Percentiles rank a stretch among this genome's conserved stretches.
Evolutionary conservation across 1,140 invertebrate genomes (phyloP).

Genomic region (Anastrepha ludens): DNA sequence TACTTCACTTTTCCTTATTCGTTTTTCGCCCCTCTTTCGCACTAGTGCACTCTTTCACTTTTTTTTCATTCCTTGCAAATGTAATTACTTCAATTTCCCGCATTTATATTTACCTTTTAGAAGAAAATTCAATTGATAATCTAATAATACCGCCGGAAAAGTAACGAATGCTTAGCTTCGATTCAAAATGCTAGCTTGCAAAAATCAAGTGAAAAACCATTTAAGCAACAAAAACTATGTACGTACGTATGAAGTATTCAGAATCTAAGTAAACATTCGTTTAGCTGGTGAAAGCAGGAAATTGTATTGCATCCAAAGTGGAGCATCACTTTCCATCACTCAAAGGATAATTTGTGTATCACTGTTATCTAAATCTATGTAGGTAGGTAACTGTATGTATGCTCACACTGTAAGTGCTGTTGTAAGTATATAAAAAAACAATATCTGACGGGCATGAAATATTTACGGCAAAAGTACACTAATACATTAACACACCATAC

Average conservation of each 20-base stretch:
- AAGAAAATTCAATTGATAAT: slow-evolving; percentile 39
- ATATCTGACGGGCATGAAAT: background rate
- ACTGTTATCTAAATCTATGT: background rate
- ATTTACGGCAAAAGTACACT: background rate
- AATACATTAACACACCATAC: background rate
- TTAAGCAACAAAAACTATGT: background rate
- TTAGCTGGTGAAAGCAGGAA: slow-evolving; percentile 37
- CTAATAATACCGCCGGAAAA: background rate
- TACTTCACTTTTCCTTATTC: background rate
- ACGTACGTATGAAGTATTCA: background rate
- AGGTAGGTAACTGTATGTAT: background rate
- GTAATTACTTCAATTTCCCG: slow-evolving; percentile 27
- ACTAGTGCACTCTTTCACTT: background rate
- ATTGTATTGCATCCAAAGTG: slow-evolving; percentile 15
- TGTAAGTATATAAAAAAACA: background rate
- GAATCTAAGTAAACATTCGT: slow-evolving; percentile 27
- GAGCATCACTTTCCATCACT: background rate
- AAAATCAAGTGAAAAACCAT: background rate
- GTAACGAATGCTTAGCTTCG: background rate
- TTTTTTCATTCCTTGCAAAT: background rate
- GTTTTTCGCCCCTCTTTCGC: background rate
- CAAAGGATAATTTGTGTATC: too few relatives aligned
- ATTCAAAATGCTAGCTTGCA: background rate
- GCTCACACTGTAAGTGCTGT: background rate
- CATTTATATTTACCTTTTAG: slow-evolving; percentile 14